A percentile compares a stretch with the other conserved stretches of the same genome.
Evolutionary conservation across 1,140 invertebrate genomes (phyloP).

Genomic region (Ceratina calcarata): DNA sequence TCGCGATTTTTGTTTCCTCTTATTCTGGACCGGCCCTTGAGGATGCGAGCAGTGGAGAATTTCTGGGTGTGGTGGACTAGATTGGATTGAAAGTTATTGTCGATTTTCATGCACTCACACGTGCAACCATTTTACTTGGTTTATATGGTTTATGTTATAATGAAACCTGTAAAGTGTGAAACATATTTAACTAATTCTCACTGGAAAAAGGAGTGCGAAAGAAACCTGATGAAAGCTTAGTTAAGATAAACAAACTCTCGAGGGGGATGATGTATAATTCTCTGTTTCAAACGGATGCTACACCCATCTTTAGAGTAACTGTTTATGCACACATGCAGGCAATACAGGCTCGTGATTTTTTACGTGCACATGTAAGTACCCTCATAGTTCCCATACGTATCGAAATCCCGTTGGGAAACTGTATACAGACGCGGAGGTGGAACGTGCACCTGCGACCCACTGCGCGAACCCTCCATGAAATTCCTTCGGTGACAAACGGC

Average conservation of each 20-base stretch:
- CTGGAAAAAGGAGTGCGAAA: no score
- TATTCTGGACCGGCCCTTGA: not conserved
- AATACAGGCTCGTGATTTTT: not conserved
- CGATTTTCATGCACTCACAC: no score
- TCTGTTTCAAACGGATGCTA: not conserved
- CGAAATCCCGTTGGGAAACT: conserved; percentile 44
- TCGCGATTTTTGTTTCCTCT: not conserved
- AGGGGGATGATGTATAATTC: no score
- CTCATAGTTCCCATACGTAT: conserved; percentile 33
- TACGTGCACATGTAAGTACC: not conserved
- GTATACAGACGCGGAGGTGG: conserved; percentile 31
- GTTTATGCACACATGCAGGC: not conserved
- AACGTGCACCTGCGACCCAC: conserved; percentile 43
- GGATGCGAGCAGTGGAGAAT: no score
- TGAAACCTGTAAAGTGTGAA: no score
- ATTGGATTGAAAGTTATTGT: no score
- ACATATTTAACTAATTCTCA: no score
- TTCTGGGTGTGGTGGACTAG: no score
- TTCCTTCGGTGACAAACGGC: conserved; percentile 44
- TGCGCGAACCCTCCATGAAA: conserved; percentile 33
- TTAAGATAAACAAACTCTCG: no score
- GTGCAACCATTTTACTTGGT: no score
- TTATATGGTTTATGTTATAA: no score
- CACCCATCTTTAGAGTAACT: not conserved
- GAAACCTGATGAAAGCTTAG: no score